Conservation (phyloP, 2,797 vertebrate species). For the Buceros bicornis region DNA sequence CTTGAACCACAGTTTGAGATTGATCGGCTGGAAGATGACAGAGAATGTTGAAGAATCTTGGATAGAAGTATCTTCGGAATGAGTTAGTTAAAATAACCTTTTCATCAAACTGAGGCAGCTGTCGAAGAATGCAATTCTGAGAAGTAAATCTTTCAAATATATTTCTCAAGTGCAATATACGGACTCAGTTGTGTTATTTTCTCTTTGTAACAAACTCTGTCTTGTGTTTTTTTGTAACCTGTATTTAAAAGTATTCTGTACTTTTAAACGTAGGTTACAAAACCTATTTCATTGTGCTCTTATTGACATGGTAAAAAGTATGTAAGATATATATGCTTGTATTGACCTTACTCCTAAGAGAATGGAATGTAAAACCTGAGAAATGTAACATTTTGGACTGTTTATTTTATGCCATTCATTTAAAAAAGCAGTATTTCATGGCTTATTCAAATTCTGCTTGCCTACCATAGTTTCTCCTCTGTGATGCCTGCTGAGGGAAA, state of each 20-base stretch:
- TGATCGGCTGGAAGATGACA: not conserved
- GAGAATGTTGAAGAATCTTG: not conserved
- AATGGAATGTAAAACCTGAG: not conserved
- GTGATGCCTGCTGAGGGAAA: not conserved
- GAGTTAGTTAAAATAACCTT: constrained; percentile 32
- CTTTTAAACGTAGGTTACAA: no score
- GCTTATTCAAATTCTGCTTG: not conserved
- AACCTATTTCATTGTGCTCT: not conserved
- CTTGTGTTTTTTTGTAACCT: not conserved
- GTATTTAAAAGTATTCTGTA: not conserved
- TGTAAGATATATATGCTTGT: not conserved
- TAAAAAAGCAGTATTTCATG: not conserved
- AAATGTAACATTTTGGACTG: not conserved
- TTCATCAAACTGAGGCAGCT: not conserved
- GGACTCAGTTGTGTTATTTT: not conserved
- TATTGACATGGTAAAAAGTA: not conserved
- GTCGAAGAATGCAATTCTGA: constrained; percentile 14
- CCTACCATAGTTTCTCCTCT: not conserved
- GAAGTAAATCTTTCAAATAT: not conserved
- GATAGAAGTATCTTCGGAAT: not conserved
- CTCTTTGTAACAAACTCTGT: not conserved
- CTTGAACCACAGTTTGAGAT: not conserved
- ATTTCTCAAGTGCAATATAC: not conserved
- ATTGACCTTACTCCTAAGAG: not conserved
- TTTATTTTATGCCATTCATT: not conserved